These are phyloP conservation scores for Zaprionus kolodkinae DNA, from an alignment of 1,140 invertebrate genomes.

Conservation along the genomic window DNA sequence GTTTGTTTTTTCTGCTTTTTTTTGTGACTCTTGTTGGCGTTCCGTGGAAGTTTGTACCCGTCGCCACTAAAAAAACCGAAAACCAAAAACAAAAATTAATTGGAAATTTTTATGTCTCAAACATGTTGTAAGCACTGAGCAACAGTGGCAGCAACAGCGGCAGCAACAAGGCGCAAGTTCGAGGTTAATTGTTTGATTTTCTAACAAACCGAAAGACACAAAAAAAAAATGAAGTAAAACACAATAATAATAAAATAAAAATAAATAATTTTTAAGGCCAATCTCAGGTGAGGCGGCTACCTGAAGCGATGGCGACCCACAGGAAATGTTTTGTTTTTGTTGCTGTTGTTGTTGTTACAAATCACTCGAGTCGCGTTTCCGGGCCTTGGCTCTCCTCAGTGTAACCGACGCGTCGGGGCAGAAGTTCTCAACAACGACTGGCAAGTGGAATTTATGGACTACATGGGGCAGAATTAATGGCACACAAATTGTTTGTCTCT, in stretches of 20 bases:
- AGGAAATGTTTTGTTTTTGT: slow-evolving; percentile 62
- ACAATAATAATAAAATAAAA: slow-evolving; percentile 35
- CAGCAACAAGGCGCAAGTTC: slow-evolving; percentile 65
- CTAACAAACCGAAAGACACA: slow-evolving; percentile 62
- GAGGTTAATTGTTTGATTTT: slow-evolving; percentile 83
- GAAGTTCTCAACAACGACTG: background rate
- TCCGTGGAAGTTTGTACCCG: slow-evolving; percentile 71
- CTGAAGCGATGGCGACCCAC: slow-evolving; percentile 42
- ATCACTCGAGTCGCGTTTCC: slow-evolving; percentile 47
- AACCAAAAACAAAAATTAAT: slow-evolving; percentile 73
- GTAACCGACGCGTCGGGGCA: slow-evolving; percentile 12
- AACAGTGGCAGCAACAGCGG: slow-evolving; percentile 18
- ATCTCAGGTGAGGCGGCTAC: slow-evolving; percentile 64
- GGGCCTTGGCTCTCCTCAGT: slow-evolving; percentile 30
- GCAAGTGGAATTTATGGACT: slow-evolving; percentile 42
- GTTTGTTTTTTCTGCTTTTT: background rate
- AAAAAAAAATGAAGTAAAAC: slow-evolving; percentile 36
- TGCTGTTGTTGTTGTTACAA: slow-evolving; percentile 49
- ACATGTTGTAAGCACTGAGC: slow-evolving; percentile 73
- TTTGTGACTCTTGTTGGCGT: slow-evolving; percentile 49
- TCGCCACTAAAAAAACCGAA: slow-evolving; percentile 63
- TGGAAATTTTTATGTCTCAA: slow-evolving; percentile 82
- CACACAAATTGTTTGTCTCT: slow-evolving; percentile 34
- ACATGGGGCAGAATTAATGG: slow-evolving; percentile 45
- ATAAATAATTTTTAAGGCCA: slow-evolving; percentile 66